Percentiles rank a stretch among this genome's conserved stretches.
Evolutionary conservation across 2,113 vertebrate species (phyloP).

Genomic region (Brevimyrus niger): DNA sequence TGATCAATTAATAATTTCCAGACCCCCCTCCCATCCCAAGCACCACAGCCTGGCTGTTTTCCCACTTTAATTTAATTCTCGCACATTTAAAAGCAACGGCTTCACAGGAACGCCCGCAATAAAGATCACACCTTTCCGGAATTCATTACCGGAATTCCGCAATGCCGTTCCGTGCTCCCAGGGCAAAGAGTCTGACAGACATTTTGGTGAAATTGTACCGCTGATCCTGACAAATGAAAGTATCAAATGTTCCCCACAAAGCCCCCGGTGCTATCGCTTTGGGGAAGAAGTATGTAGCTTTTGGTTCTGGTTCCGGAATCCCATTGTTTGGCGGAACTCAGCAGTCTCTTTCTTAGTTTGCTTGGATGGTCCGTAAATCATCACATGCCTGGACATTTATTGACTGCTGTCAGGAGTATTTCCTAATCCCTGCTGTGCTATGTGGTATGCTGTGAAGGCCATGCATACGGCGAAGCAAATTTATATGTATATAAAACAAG

Average conservation of each 20-base stretch:
- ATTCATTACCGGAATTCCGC: not conserved
- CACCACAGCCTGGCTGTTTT: not conserved
- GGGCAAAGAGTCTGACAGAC: not conserved
- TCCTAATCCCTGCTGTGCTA: not conserved
- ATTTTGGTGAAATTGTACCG: not conserved
- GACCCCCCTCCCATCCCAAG: not conserved
- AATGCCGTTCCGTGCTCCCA: not conserved
- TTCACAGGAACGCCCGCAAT: not conserved
- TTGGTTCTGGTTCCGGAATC: not conserved
- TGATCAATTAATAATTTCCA: not conserved
- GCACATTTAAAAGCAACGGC: not conserved
- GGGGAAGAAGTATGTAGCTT: not conserved
- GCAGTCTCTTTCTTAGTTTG: no score
- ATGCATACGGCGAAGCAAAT: not conserved
- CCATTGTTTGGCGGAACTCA: not conserved
- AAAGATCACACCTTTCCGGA: not conserved
- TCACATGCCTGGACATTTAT: not conserved
- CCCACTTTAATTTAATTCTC: not conserved
- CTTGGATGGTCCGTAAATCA: not conserved
- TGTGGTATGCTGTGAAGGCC: not conserved
- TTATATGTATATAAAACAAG: not conserved
- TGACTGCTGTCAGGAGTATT: not conserved
- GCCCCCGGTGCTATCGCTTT: not conserved
- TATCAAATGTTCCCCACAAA: not conserved
- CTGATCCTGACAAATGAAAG: not conserved